phyloP scores from a whole-genome alignment of 2,113 vertebrate species.

The Tetrao urogallus region DNA sequence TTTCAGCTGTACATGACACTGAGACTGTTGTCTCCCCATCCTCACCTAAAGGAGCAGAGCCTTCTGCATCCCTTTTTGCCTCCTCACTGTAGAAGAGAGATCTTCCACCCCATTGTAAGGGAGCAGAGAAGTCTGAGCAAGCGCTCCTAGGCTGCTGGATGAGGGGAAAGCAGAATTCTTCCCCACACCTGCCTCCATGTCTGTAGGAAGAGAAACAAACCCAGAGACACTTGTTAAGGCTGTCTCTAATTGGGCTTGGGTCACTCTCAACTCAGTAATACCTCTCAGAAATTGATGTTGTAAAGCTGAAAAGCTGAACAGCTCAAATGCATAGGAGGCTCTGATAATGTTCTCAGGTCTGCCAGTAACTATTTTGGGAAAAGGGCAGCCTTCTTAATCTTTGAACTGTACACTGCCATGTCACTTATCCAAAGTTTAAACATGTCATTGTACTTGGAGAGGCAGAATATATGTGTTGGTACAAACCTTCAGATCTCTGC shows the following conservation, averaged over 20 bases:
- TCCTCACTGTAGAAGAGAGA: background rate
- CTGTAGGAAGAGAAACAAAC: background rate
- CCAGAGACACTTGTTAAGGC: background rate
- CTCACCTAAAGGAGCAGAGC: background rate
- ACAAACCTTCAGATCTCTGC: background rate
- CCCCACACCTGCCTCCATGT: background rate
- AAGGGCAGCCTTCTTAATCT: background rate
- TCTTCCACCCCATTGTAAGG: background rate
- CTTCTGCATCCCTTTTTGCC: background rate
- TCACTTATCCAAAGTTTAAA: background rate
- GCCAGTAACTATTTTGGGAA: background rate
- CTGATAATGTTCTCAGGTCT: background rate
- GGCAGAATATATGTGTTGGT: background rate
- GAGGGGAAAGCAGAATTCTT: background rate
- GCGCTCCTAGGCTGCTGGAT: background rate
- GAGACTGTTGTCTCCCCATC: background rate
- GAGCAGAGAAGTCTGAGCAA: background rate
- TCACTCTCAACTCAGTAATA: background rate
- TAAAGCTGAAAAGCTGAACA: background rate
- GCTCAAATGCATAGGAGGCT: background rate
- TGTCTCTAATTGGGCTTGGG: background rate
- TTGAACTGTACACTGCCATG: background rate
- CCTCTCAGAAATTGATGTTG: background rate
- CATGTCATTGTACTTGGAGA: background rate
- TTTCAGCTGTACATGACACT: background rate